These are phyloP conservation scores for Heterocephalus glaber DNA, from an alignment of 2,113 vertebrate genomes.

Conservation along the genomic window DNA sequence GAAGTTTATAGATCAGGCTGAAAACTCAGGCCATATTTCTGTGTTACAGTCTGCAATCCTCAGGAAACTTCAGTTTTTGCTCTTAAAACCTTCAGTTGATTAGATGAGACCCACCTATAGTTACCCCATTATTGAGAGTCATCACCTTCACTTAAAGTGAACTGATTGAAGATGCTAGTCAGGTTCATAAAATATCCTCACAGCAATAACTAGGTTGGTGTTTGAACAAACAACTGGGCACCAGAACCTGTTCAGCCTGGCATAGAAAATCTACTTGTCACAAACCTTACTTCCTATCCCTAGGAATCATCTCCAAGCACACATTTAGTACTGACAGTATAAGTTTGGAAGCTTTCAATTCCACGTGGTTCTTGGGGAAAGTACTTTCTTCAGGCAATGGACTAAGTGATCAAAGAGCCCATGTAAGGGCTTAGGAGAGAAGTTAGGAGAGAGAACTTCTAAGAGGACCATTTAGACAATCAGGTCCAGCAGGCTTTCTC, in stretches of 20 bases:
- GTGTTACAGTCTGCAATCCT: background rate
- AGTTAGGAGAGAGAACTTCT: background rate
- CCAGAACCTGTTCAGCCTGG: background rate
- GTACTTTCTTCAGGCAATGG: fast-evolving
- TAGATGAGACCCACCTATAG: background rate
- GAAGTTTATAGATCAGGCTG: background rate
- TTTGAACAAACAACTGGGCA: background rate
- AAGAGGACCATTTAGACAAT: background rate
- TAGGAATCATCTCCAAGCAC: background rate
- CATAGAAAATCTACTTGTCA: background rate
- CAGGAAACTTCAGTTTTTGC: background rate
- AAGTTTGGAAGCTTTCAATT: background rate
- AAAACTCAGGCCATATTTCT: background rate
- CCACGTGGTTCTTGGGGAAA: background rate
- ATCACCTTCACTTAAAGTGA: background rate
- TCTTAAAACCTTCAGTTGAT: background rate
- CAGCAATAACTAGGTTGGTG: background rate
- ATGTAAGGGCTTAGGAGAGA: background rate
- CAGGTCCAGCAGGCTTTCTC: background rate
- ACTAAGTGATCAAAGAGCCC: background rate
- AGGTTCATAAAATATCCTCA: background rate
- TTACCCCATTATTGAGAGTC: background rate
- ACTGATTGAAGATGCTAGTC: background rate
- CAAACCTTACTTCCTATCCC: background rate
- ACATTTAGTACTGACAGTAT: background rate